Evolutionary conservation across 2,797 vertebrate species (phyloP), one percentile per base, ranked within the genome.

Genomic region (Echiichthys vipera): DNA sequence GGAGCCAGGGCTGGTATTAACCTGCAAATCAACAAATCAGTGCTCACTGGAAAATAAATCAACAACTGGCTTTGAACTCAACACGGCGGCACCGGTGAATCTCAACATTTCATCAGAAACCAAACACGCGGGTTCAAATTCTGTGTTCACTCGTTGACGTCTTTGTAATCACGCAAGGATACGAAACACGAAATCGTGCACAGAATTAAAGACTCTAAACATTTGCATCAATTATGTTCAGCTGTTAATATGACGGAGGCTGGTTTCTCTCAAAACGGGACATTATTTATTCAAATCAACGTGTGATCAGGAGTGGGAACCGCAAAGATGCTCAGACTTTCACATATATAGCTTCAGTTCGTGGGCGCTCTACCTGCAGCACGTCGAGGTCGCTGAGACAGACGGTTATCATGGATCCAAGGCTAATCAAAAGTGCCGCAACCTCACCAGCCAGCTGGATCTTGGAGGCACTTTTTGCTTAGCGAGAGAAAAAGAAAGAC

Each of bases 401-500:
- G 50, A 59, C 70, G 34, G 62, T 64, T 64, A 61, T 39, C 69
- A 34, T 2, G 30, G 54, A 77, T 69, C 42, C 69, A 67, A 77
- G 39, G 51, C 69, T 57, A 79, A 87, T 79, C 77, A 74, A 45
- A 80, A 55, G 56, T 57, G 69, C 5, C 67, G 74, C 46, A 78
- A 87, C 83, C 66, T 81, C 87, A 78, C 18, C 73, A 79, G 84
- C 88, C 88, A 89, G 90, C 90, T 90, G 90, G 84, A 86, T 79
- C 66, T 58, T 55, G 25, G 62, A 78, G 45, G 67, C 76, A 80
- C 54, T 61, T 55, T 80, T 81, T 81, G 77, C 46, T 64, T 62
- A 34, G 13, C 40, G 49, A 55, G 20, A 32, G 5, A 30, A 39
- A 15, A 30, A 50, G 54, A 43, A 50, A 68, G 46, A 25, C n/a